These are phyloP conservation scores for Drosophila insularis DNA, from an alignment of 1,140 invertebrate species.

Conservation along the genomic window DNA sequence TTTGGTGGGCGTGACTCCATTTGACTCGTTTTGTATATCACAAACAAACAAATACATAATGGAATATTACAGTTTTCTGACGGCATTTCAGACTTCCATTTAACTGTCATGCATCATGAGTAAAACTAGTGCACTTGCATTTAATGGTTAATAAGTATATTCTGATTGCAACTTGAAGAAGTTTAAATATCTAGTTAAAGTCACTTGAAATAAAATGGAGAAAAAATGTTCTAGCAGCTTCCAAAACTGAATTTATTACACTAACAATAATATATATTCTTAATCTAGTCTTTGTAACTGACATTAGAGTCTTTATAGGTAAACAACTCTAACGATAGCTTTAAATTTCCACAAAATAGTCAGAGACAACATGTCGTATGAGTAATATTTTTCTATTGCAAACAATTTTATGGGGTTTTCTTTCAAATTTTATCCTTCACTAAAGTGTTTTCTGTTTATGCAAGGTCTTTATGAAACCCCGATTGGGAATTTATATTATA, in stretches of 20 bases:
- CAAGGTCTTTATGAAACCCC: neutral
- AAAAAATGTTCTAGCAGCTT: no score
- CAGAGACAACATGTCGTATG: neutral
- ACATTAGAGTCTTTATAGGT: no score
- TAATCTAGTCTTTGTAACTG: no score
- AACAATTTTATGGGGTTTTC: neutral
- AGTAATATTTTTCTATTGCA: neutral
- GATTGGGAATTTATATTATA: neutral
- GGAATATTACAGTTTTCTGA: neutral
- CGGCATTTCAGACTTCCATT: neutral
- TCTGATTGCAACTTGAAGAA: neutral
- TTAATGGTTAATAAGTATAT: neutral
- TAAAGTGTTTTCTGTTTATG: neutral
- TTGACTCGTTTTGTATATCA: neutral
- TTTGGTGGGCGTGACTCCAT: constrained; percentile 10
- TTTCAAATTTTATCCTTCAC: neutral
- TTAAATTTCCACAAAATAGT: no score
- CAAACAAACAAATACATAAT: neutral
- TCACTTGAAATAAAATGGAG: neutral
- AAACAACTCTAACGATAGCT: no score
- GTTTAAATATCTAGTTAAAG: neutral
- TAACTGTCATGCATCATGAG: neutral
- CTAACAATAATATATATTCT: no score
- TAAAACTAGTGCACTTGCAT: neutral
- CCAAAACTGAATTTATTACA: no score